phyloP scores from a whole-genome alignment of 2,113 vertebrate species.

The Phrynosoma blainvillii region DNA sequence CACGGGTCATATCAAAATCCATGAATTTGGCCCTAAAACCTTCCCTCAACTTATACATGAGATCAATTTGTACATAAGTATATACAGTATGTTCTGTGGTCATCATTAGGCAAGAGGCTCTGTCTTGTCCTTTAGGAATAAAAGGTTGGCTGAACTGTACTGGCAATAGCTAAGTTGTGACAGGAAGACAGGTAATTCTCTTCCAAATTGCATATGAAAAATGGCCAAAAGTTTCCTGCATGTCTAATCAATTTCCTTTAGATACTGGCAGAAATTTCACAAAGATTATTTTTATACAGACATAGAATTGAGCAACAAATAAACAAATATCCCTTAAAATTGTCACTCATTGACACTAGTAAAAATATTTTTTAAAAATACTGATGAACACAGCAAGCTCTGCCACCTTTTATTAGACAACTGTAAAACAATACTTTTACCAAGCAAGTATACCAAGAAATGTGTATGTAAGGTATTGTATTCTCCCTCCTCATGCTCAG shows the following conservation, averaged over 20 bases:
- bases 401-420: background rate
- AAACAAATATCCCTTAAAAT: background rate
- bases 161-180: too few species aligned
- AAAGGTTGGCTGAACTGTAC: too few species aligned
- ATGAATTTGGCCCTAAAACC: too few species aligned
- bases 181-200: too few species aligned
- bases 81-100: too few species aligned
- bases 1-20: too few species aligned
- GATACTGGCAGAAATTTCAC: background rate
- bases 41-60: too few species aligned
- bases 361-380: background rate
- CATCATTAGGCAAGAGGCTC: too few species aligned
- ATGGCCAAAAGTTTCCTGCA: too few species aligned
- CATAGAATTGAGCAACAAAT: background rate
- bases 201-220: too few species aligned
- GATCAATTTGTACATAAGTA: too few species aligned
- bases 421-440: background rate
- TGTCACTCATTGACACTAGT: background rate
- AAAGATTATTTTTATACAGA: background rate
- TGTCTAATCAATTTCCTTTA: background rate
- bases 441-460: background rate
- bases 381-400: background rate
- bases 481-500: background rate
- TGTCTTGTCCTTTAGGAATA: too few species aligned
- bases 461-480: background rate